Evolutionary conservation across 2,888 invertebrate genomes (phyloP), one percentile per base, ranked within the genome.

Genomic region (Odontothrips loti): DNA sequence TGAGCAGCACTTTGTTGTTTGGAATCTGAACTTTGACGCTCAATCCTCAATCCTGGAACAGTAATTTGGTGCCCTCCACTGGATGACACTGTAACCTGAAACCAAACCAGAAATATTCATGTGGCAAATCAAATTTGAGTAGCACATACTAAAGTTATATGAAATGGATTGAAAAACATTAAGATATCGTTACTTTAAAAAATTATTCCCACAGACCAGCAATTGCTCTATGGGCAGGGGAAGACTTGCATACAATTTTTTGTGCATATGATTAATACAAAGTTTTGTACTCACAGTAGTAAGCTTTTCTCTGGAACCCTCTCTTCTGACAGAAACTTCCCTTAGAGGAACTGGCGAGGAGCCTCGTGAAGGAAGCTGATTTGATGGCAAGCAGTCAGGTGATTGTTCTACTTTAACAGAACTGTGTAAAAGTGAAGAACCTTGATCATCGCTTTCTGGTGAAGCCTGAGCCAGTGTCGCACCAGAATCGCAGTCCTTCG

Each of bases 401-500:
- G 68, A 75, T 27, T 75, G 68, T 27, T 75, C 68, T 9, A 75
- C 23, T 75, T 75, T 75, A 8, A 75, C 68, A 27, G 23, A 27
- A 3, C 68, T 27, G 27, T 75, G 68, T 11, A 85, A 86, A 81
- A 85, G 86, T 6, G 87, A 84, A 83, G 86, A 84, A 10, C 85
- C 84, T 1, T 87, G 86, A 11, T 75, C 68, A 80, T 89, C 88
- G 80, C 85, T 85, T 80, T 87, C 87, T 34, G 88, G 88, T 1
- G 88, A 87, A 75, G 87, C 85, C 81, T 89, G 89, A 82, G 87
- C 86, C 23, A 75, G 12, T 75, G 68, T 27, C 27, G 27, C 68
- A 27, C 23, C 23, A 75, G 68, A 27, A 84, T 92, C 92, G 83
- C 89, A 89, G 84, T 92, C 92, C 80, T 91, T 89, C 6, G 58